Conservation (phyloP, 2,888 invertebrate species). For the Tetanocera ferruginea region DNA sequence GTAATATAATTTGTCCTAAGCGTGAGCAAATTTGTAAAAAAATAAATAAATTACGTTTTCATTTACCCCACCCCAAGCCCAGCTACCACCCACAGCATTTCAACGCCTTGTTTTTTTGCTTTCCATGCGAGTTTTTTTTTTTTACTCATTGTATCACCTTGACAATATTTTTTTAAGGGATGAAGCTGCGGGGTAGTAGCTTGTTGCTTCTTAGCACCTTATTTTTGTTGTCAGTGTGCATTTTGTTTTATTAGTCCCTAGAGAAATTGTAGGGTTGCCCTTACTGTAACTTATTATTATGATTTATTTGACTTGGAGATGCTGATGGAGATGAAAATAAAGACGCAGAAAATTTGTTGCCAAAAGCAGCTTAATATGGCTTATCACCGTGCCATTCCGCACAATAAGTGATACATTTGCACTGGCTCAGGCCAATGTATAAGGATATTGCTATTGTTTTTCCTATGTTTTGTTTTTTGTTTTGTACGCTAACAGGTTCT, state of each 20-base stretch:
- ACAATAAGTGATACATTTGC: background rate
- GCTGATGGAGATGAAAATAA: slow-evolving; percentile 1
- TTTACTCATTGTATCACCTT: slow-evolving; percentile 54
- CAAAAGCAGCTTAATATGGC: slow-evolving; percentile 43
- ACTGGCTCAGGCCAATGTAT: background rate
- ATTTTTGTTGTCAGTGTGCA: slow-evolving; percentile 59
- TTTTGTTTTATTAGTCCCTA: slow-evolving; percentile 66
- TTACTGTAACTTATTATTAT: slow-evolving; percentile 14
- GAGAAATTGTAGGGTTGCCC: slow-evolving; percentile 46
- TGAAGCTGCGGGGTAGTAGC: slow-evolving; percentile 29
- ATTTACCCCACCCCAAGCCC: no score
- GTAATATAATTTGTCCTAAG: background rate
- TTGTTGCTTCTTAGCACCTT: slow-evolving; percentile 55
- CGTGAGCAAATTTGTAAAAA: slow-evolving; percentile 34
- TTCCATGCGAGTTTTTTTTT: background rate
- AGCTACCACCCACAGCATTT: slow-evolving; percentile 23
- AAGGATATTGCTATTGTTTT: background rate
- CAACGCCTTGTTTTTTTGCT: background rate
- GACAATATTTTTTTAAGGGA: slow-evolving; percentile 56
- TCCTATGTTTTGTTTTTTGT: background rate
- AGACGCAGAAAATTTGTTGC: background rate
- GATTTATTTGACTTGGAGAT: slow-evolving; percentile 23
- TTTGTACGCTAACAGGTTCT: background rate
- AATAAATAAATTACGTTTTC: slow-evolving; percentile 34
- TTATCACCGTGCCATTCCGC: background rate